phyloP scores from a whole-genome alignment of 2,888 invertebrate genomes.

The Lithophane leautieri region DNA sequence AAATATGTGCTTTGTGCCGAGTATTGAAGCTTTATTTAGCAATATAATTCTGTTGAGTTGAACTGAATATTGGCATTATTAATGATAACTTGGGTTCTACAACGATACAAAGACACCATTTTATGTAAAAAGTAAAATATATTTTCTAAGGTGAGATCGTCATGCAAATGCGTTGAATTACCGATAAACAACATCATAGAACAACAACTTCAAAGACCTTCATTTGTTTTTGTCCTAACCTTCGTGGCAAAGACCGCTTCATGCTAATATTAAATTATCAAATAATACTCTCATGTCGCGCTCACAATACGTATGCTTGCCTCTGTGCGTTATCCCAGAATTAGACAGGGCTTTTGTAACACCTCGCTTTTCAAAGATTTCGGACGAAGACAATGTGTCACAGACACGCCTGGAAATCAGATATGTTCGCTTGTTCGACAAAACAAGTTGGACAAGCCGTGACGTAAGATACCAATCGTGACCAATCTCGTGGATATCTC shows the following conservation, averaged over 20 bases:
- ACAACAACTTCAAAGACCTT: slow-evolving; percentile 14
- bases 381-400: slow-evolving; percentile 77
- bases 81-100: slow-evolving; percentile 14
- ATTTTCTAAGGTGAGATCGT: neutral
- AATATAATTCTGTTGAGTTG: slow-evolving; percentile 33
- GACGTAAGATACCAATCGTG: slow-evolving; percentile 78
- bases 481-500: slow-evolving; percentile 70
- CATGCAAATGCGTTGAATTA: neutral
- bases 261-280: slow-evolving; percentile 59
- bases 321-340: slow-evolving; percentile 52
- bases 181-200: neutral
- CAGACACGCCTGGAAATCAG: slow-evolving; percentile 82
- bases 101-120: neutral
- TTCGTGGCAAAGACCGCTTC: slow-evolving; percentile 35
- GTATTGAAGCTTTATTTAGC: slow-evolving; percentile 33
- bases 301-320: slow-evolving; percentile 46
- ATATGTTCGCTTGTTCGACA: slow-evolving; percentile 74
- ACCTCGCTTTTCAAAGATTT: slow-evolving; percentile 67
- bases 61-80: slow-evolving; percentile 28
- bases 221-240: slow-evolving; percentile 39
- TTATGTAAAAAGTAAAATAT: slow-evolving; percentile 6
- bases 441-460: slow-evolving; percentile 77
- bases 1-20: slow-evolving; percentile 42
- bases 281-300: slow-evolving; percentile 37
- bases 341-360: slow-evolving; percentile 71